These are phyloP conservation scores for Brachypterus glaber DNA, from an alignment of 2,888 invertebrate genomes.

Conservation along the genomic window DNA sequence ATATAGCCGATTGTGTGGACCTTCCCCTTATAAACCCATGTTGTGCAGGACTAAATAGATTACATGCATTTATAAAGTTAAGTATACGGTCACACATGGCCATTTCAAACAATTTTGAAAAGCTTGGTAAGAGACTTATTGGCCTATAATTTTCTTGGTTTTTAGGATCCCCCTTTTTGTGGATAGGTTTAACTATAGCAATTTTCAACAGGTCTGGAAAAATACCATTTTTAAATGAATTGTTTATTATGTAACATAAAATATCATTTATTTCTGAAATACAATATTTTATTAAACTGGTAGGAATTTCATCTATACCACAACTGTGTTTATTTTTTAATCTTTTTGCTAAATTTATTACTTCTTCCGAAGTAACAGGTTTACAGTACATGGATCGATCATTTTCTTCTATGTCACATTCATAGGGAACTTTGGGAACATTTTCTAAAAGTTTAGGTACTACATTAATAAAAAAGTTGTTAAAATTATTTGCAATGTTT, in stretches of 20 bases:
- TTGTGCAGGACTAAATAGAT: constrained; percentile 5
- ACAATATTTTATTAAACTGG: constrained; percentile 4
- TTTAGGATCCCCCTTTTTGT: constrained; percentile 8
- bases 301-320: constrained; percentile 10
- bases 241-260: constrained; percentile 10
- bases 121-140: constrained; percentile 8
- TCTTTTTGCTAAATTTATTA: constrained; percentile 11
- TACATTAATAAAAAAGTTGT: too few relatives aligned
- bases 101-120: constrained; percentile 12
- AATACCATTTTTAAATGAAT: constrained; percentile 6
- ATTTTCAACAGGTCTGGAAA: constrained; percentile 10
- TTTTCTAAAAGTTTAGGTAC: too few relatives aligned
- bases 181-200: constrained; percentile 6
- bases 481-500: too few relatives aligned
- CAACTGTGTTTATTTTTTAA: constrained; percentile 10
- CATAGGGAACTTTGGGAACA: too few relatives aligned
- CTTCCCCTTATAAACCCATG: constrained; percentile 6
- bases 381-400: too few relatives aligned
- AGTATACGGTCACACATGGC: constrained; percentile 6
- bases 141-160: constrained; percentile 10
- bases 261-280: neutral
- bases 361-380: too few relatives aligned
- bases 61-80: constrained; percentile 5
- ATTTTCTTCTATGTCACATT: too few relatives aligned
- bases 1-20: constrained; percentile 7